These are phyloP conservation scores for Passer montanus DNA, from an alignment of 2,113 vertebrate species.

Conservation along the genomic window DNA sequence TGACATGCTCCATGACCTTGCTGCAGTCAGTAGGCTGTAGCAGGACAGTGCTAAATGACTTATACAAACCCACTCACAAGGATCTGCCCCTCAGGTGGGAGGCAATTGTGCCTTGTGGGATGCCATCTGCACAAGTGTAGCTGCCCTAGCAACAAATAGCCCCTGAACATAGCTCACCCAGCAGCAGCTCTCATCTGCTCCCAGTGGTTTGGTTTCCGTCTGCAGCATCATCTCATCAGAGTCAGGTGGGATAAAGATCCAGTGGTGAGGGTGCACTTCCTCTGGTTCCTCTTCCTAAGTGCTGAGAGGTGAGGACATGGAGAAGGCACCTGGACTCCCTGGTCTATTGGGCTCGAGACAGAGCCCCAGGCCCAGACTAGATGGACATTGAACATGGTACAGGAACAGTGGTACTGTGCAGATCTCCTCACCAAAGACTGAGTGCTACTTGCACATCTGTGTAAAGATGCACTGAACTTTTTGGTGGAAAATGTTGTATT, in stretches of 20 bases:
- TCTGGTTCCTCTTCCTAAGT: not conserved
- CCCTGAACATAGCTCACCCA: not conserved
- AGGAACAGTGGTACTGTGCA: not conserved
- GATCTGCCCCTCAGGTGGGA: not conserved
- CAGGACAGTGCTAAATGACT: not conserved
- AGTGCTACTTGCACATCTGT: not conserved
- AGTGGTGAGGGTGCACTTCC: accelerated
- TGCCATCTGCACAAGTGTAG: not conserved
- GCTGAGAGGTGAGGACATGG: not conserved
- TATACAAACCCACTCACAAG: not conserved
- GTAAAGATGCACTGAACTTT: not conserved
- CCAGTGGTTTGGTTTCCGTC: not conserved
- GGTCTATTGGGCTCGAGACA: accelerated
- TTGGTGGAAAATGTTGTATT: not conserved
- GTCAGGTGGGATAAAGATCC: not conserved
- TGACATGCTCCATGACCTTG: not conserved
- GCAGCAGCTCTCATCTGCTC: not conserved
- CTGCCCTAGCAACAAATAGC: not conserved
- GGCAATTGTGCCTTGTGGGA: not conserved
- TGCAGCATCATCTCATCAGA: not conserved
- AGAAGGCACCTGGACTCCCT: not conserved
- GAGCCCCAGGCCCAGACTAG: not conserved
- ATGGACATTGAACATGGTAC: not conserved
- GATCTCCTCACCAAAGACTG: not conserved
- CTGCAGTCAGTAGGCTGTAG: not conserved